Evolutionary conservation across 2,797 vertebrate species (phyloP), one percentile per base, ranked within the genome.

Genomic region (Streptopelia turtur): DNA sequence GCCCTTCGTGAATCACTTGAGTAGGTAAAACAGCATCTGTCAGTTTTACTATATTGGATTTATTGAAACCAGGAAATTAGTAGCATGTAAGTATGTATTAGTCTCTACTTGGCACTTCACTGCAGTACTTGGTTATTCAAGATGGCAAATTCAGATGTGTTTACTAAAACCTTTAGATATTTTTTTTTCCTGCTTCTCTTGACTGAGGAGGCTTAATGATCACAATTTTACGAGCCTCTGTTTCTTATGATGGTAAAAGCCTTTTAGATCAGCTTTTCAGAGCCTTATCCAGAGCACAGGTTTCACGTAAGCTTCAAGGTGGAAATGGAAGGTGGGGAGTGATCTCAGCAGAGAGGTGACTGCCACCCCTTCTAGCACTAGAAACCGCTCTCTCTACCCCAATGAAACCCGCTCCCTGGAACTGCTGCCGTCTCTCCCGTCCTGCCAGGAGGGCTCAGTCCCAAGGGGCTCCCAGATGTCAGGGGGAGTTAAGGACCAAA

Each of bases 21-120:
- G 55, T 94, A 97, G 91, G 93, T 94, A 91, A 96, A 85, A 65
- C 83, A 92, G 83, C 85, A 91, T 95, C 88, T 97, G 86, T 76
- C 90, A 74, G 65, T 77, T 97, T 92, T 89, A 61, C 83, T 89
- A 30, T 41, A 72, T 59, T 56, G 31, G 78, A 77, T 96, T 92
- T 96, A 93, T 72, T 82, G 86, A 94, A 92, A 90, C 33, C 7
- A 60, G 80, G 66, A 79, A 90, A 94, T 94, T 28, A 84, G 76
- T 56, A 56, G 52, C 25, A 23, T 64, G 6, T 59, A 78, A 93
- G 75, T 71, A 61, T 55, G 53, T 45, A 71, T 93, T 90, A 81
- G 49, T 68, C 53, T 90, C 63, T 91, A 9, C 27, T 92, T 83
- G 91, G 75, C 75, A 83, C 60, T 89, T 93, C 60, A 92, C 85